Percentiles rank a stretch among this genome's conserved stretches.
Conservation (phyloP, 2,888 invertebrate species). For the Bombylius discolor region DNA sequence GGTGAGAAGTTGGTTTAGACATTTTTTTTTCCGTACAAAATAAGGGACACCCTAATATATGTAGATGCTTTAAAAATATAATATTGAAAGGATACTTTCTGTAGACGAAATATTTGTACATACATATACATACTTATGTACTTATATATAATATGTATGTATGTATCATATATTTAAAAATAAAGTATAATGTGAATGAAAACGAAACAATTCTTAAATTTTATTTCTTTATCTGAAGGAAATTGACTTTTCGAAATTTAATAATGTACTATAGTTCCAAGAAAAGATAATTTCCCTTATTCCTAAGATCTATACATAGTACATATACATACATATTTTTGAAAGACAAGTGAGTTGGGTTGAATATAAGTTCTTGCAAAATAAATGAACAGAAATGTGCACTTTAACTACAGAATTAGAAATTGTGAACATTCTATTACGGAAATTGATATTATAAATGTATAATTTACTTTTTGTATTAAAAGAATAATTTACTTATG, state of each 20-base stretch:
- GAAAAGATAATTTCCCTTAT: not conserved
- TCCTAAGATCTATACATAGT: not conserved
- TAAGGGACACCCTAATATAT: too few species aligned
- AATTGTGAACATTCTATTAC: not conserved
- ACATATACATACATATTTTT: not conserved
- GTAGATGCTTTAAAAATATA: too few species aligned
- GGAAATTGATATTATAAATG: not conserved
- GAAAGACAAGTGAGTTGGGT: not conserved
- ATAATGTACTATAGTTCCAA: not conserved
- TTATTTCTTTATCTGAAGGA: conserved; percentile 1
- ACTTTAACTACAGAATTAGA: not conserved
- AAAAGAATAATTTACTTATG: too few species aligned
- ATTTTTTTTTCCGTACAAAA: too few species aligned
- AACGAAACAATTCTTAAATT: not conserved
- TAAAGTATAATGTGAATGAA: not conserved
- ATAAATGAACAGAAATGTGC: not conserved
- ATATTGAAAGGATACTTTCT: too few species aligned
- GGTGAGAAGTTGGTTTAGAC: too few species aligned
- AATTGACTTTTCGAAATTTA: conserved; percentile 4
- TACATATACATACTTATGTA: too few species aligned
- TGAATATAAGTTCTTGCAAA: not conserved
- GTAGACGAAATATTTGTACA: too few species aligned
- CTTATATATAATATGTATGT: too few species aligned
- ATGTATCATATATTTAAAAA: too few species aligned
- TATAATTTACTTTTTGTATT: not conserved